Conservation (phyloP, 2,797 vertebrate species). For the Chelmon rostratus region DNA sequence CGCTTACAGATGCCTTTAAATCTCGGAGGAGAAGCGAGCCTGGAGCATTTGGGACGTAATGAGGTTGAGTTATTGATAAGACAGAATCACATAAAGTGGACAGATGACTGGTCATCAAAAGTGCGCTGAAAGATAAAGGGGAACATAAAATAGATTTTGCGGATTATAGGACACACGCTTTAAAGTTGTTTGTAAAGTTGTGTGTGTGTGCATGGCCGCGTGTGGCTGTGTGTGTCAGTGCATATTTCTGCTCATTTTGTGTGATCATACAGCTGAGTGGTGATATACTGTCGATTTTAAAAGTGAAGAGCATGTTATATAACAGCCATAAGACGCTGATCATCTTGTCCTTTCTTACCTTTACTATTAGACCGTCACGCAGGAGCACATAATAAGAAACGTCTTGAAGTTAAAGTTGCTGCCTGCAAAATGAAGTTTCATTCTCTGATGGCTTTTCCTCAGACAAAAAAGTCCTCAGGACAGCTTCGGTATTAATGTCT, state of each 20-base stretch:
- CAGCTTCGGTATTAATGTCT: neutral
- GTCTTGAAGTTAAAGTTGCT: neutral
- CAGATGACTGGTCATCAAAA: slow-evolving; percentile 66
- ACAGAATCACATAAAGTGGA: slow-evolving; percentile 64
- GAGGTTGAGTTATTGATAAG: slow-evolving; percentile 69
- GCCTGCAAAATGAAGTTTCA: neutral
- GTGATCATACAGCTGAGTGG: neutral
- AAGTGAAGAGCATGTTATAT: slow-evolving; percentile 20
- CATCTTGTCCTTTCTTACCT: neutral
- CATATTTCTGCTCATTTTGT: neutral
- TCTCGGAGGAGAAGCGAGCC: slow-evolving; percentile 40
- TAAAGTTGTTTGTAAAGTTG: slow-evolving; percentile 35
- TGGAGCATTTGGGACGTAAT: slow-evolving; percentile 38
- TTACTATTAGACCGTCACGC: neutral
- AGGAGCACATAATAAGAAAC: neutral
- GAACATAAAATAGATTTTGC: slow-evolving; percentile 61
- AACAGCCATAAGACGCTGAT: neutral
- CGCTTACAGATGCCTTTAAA: slow-evolving; percentile 57
- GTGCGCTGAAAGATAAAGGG: slow-evolving; percentile 56
- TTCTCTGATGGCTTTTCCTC: neutral
- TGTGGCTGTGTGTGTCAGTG: slow-evolving; percentile 11
- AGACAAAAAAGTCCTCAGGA: neutral
- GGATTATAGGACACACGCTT: slow-evolving; percentile 52
- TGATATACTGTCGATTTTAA: slow-evolving; percentile 24
- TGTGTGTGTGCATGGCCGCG: neutral